phyloP scores from a whole-genome alignment of 2,797 vertebrate genomes.

The Sparus aurata region DNA sequence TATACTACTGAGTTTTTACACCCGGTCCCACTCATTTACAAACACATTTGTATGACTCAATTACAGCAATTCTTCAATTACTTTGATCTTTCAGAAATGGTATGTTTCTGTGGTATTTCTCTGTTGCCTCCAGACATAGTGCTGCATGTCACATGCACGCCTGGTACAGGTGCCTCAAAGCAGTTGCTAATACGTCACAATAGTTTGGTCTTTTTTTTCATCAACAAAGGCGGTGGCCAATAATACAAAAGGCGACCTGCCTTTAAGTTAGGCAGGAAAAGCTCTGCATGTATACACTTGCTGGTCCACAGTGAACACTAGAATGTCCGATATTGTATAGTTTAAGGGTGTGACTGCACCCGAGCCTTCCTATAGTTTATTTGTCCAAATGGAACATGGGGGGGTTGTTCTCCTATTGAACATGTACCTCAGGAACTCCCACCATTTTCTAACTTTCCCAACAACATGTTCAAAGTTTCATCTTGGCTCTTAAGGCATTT shows the following conservation, averaged over 20 bases:
- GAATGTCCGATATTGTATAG: slow-evolving; percentile 29
- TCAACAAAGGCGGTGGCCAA: not conserved
- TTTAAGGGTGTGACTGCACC: slow-evolving; percentile 27
- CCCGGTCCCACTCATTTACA: too few relatives aligned
- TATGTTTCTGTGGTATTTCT: not conserved
- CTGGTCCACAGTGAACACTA: slow-evolving; percentile 23
- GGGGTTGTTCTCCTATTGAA: slow-evolving; percentile 5
- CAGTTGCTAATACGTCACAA: not conserved
- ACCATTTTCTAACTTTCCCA: not conserved
- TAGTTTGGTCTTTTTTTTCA: not conserved
- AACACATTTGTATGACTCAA: too few relatives aligned
- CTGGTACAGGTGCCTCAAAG: not conserved
- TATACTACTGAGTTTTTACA: too few relatives aligned
- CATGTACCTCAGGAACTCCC: slow-evolving; percentile 27
- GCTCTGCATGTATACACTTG: not conserved
- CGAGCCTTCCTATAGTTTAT: slow-evolving; percentile 40
- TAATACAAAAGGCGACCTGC: not conserved
- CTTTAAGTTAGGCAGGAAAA: not conserved
- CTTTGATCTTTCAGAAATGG: not conserved
- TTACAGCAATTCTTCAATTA: too few relatives aligned
- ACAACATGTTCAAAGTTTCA: slow-evolving; percentile 6
- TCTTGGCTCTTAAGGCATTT: not conserved
- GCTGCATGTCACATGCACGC: not conserved
- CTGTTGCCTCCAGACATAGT: too few relatives aligned
- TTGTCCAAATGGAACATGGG: slow-evolving; percentile 44